Evolutionary conservation across 2,888 invertebrate genomes (phyloP), one percentile per base, ranked within the genome.

Genomic region (Perdita meconis): DNA sequence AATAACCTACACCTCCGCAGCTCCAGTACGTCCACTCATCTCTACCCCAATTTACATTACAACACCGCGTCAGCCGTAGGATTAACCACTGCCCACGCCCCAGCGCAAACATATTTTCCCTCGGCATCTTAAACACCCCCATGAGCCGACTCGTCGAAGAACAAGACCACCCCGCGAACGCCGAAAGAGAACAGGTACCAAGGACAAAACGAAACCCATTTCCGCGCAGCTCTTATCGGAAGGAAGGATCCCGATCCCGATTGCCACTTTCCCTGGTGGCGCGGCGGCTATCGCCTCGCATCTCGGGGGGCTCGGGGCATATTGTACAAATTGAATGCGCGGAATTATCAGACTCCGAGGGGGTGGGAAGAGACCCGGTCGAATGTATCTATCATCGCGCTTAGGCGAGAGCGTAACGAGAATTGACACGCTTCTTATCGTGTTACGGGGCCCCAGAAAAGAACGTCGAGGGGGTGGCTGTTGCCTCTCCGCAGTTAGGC

Each of bases 361-460:
- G n/a, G n/a, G n/a, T n/a, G n/a, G n/a, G n/a, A n/a, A n/a, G n/a
- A n/a, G n/a, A n/a, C n/a, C n/a, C n/a, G 72, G 47, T 30, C 50
- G 30, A 71, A 80, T 77, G 82, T 86, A 85, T 83, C 82, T 84
- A 87, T 86, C 86, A 85, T 85, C 88, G 88, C 85, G 87, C 89
- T 68, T 70, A 74, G 80, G 50, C 53, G 13, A 36, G 72, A 77
- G 87, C 86, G 89, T 88, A 91, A 92, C 92, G 91, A n/a, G n/a
- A 92, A 92, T 91, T 91, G 91, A 89, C 89, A 89, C 84, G 89
- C 88, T 90, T 90, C 92, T 92, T 92, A 92, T 92, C 92, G 89
- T 87, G 89, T 90, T 91, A 91, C 86, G 84, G 87, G 83, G 84
- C 81, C 72, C 40, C n/a, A n/a, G 8, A 51, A 60, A 40, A 74